phyloP scores from a whole-genome alignment of 2,797 vertebrate genomes.

The Tragopan temminckii region DNA sequence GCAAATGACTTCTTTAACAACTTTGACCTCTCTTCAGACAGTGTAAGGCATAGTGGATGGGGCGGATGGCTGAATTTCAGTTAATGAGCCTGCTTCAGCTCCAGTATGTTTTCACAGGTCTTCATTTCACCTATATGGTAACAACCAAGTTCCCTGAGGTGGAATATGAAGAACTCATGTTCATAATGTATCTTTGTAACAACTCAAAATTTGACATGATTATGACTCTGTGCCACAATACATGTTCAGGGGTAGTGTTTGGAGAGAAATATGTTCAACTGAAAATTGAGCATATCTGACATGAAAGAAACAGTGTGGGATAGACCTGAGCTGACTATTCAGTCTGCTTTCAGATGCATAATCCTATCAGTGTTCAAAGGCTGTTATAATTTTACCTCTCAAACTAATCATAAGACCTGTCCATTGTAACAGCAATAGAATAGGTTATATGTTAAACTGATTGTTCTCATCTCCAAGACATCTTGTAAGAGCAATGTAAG shows the following conservation, averaged over 20 bases:
- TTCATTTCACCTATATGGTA: background rate
- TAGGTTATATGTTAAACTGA: background rate
- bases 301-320: background rate
- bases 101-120: background rate
- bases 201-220: background rate
- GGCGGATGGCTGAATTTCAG: background rate
- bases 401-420: background rate
- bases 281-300: background rate
- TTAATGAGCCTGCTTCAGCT: background rate
- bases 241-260: background rate
- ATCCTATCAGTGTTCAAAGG: background rate
- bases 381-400: background rate
- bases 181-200: background rate
- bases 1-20: background rate
- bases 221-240: background rate
- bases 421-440: background rate
- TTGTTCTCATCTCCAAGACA: background rate
- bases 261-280: background rate
- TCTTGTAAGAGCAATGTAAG: background rate
- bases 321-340: background rate
- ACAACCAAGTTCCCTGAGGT: background rate
- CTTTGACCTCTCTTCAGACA: background rate
- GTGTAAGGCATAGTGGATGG: background rate
- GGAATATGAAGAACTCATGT: background rate
- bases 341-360: background rate